Evolutionary conservation across 2,113 vertebrate species (phyloP).

Genomic region (Eudyptes chrysolophus): DNA sequence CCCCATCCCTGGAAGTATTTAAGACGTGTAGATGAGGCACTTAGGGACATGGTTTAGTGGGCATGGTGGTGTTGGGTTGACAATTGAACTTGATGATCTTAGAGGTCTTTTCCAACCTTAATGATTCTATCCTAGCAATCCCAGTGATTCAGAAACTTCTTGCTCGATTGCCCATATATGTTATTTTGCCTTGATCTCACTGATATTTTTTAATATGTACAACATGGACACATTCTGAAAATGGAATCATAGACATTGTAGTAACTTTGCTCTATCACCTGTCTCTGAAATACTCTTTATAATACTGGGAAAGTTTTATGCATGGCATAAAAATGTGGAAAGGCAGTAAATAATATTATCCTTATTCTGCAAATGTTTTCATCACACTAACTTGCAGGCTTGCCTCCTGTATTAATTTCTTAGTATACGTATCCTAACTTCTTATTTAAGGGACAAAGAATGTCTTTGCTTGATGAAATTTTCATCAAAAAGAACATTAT

Average conservation of each 20-base stretch:
- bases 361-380: background rate
- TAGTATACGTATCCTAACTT: background rate
- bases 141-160: background rate
- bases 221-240: background rate
- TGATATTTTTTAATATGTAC: background rate
- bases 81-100: too few species aligned
- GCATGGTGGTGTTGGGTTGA: too few species aligned
- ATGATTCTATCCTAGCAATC: background rate
- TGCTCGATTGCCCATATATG: rapidly evolving
- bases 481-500: background rate
- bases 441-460: background rate
- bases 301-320: background rate
- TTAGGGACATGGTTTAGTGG: too few species aligned
- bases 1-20: too few species aligned
- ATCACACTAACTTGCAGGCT: background rate
- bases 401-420: background rate
- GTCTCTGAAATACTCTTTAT: background rate
- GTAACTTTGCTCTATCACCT: background rate
- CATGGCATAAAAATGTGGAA: background rate
- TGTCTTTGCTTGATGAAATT: background rate
- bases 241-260: background rate
- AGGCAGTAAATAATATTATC: background rate
- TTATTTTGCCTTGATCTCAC: background rate
- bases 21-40: too few species aligned
- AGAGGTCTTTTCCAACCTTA: too few species aligned